phyloP scores from a whole-genome alignment of 1,140 invertebrate species.

The Meloidogyne exigua region DNA sequence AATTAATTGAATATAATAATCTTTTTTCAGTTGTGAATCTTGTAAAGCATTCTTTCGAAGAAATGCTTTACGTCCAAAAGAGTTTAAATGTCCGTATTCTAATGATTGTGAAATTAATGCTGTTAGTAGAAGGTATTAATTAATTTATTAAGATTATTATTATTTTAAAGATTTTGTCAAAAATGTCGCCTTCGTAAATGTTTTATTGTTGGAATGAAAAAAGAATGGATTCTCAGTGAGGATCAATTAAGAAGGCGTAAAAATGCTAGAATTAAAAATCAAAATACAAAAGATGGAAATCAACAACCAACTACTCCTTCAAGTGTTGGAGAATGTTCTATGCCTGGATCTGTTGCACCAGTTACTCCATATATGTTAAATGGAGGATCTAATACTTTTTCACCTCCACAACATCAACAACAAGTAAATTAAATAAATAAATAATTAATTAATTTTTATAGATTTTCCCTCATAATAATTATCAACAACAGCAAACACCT shows the following conservation, averaged over 20 bases:
- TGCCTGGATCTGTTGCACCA: slow-evolving; percentile 7
- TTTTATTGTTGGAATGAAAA: slow-evolving; percentile 70
- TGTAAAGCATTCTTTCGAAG: slow-evolving; percentile 96
- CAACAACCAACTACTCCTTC: slow-evolving; percentile 7
- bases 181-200: slow-evolving; percentile 53
- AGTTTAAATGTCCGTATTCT: slow-evolving; percentile 86
- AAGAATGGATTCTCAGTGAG: slow-evolving; percentile 94
- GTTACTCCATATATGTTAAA: not conserved
- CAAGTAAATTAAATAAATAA: not conserved
- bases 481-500: slow-evolving; percentile 2
- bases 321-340: not conserved
- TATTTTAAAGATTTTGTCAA: slow-evolving; percentile 71
- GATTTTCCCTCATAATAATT: not conserved
- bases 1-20: not conserved
- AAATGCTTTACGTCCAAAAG: slow-evolving; percentile 76
- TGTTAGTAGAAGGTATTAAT: slow-evolving; percentile 73
- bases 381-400: not conserved
- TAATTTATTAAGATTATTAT: slow-evolving; percentile 71
- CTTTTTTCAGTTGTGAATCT: slow-evolving; percentile 79
- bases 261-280: slow-evolving; percentile 77
- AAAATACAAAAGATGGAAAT: slow-evolving; percentile 10
- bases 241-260: slow-evolving; percentile 76
- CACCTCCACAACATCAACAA: not conserved
- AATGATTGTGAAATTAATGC: slow-evolving; percentile 88
- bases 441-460: not conserved